These are phyloP conservation scores for Caenorhabditis auriculariae DNA, from an alignment of 2,888 invertebrate species.

Conservation along the genomic window DNA sequence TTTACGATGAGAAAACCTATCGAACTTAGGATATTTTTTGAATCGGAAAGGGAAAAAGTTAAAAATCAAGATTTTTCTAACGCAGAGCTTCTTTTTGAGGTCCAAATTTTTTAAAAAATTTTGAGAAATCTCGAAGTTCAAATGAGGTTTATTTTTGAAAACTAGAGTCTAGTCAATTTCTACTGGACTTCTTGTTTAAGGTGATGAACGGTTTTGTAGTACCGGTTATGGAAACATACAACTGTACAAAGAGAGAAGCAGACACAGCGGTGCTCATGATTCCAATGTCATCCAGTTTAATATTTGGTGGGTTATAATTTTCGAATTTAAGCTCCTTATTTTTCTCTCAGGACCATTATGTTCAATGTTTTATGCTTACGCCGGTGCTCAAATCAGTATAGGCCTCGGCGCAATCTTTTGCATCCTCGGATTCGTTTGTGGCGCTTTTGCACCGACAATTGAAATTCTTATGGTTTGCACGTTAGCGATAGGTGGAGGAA, in stretches of 20 bases:
- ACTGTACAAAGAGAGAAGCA: constrained; percentile 35
- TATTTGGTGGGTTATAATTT: constrained; percentile 21
- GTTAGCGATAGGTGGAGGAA: constrained; percentile 26
- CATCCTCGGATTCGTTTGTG: constrained; percentile 29
- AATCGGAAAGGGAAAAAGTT: too few species aligned
- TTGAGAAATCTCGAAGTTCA: too few species aligned
- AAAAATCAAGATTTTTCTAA: too few species aligned
- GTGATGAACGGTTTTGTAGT: constrained; percentile 43
- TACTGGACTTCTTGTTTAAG: constrained; percentile 31
- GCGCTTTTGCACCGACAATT: constrained; percentile 29
- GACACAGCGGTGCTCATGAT: constrained; percentile 36
- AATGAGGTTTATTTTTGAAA: too few species aligned
- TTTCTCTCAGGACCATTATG: constrained; percentile 32
- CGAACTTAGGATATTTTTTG: too few species aligned
- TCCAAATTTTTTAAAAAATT: too few species aligned
- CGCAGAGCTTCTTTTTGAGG: too few species aligned
- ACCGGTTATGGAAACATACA: constrained; percentile 26
- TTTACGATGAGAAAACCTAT: too few species aligned
- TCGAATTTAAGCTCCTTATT: not conserved
- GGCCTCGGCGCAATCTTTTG: constrained; percentile 21
- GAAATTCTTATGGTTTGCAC: constrained; percentile 29
- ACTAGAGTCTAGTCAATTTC: too few species aligned
- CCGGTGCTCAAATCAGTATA: constrained; percentile 35
- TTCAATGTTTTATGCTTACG: constrained; percentile 35
- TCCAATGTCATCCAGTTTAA: constrained; percentile 35